Percentiles rank a stretch among this genome's conserved stretches.
phyloP scores from a whole-genome alignment of 2,113 vertebrate species.

The Tricholaema leucomelas region DNA sequence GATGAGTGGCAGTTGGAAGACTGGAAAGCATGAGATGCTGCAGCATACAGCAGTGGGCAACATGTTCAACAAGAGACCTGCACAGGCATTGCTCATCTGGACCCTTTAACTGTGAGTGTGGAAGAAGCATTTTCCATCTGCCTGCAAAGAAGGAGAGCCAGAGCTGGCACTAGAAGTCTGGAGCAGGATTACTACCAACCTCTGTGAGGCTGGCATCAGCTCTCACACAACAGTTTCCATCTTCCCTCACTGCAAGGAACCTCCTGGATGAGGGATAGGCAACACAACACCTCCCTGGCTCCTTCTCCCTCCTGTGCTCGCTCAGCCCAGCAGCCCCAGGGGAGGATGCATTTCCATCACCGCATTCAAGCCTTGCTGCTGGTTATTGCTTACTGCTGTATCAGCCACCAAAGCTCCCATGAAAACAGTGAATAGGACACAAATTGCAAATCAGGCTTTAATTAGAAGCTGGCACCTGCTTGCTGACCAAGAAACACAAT shows the following conservation, averaged over 20 bases:
- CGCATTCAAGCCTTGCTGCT: neutral
- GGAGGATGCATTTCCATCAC: slow-evolving; percentile 36
- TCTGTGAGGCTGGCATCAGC: neutral
- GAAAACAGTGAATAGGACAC: slow-evolving; percentile 46
- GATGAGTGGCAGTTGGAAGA: neutral
- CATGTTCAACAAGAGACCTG: neutral
- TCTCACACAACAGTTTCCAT: neutral
- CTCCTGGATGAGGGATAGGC: neutral
- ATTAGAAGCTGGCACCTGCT: slow-evolving; percentile 67
- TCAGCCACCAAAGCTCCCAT: slow-evolving; percentile 47
- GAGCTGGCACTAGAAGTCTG: neutral
- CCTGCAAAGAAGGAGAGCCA: neutral
- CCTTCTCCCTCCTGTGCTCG: neutral
- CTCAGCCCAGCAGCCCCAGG: neutral
- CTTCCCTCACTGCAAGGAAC: neutral
- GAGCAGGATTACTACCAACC: neutral
- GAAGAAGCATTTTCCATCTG: slow-evolving; percentile 28
- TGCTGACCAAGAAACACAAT: slow-evolving; percentile 54
- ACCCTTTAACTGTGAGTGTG: neutral
- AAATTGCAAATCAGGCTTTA: slow-evolving; percentile 71
- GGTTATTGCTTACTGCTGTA: neutral
- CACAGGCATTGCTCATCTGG: neutral
- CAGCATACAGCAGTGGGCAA: neutral
- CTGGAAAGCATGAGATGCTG: neutral
- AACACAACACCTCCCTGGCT: neutral